Percentiles rank a stretch among this genome's conserved stretches.
These are phyloP conservation scores for Montipora efflorescens DNA, from an alignment of 64 coral and sea anemone genomes.

Conservation along the genomic window DNA sequence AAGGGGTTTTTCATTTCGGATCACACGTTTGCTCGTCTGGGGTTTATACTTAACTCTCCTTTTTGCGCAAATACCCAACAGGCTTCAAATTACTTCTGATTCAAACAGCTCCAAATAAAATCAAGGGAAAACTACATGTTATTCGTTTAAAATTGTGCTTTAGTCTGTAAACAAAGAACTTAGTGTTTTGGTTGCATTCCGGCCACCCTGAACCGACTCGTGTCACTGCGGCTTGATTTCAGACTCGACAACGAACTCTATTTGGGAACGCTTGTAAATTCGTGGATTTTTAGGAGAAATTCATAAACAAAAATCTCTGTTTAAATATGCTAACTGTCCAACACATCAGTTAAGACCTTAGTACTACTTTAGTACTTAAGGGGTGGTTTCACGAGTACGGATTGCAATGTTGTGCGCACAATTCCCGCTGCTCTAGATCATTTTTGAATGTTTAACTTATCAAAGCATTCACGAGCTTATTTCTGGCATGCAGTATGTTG, in stretches of 20 bases:
- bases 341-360: background rate
- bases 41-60: background rate
- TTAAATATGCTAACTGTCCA: background rate
- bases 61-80: background rate
- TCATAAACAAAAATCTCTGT: background rate
- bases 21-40: background rate
- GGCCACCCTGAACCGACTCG: background rate
- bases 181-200: background rate
- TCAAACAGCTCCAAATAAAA: background rate
- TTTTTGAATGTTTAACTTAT: background rate
- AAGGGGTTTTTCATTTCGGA: conserved; percentile 34
- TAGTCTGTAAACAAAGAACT: conserved; percentile 1
- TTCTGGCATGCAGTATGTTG: no score
- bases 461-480: background rate
- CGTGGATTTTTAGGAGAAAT: background rate
- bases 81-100: background rate
- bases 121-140: background rate
- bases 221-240: background rate
- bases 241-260: background rate
- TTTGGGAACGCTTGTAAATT: background rate
- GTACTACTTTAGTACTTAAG: background rate
- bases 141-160: background rate
- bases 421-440: background rate
- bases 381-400: no score
- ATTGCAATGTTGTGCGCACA: no score